These are phyloP conservation scores for Leptosomus discolor DNA, from an alignment of 2,113 vertebrate species.

Conservation along the genomic window DNA sequence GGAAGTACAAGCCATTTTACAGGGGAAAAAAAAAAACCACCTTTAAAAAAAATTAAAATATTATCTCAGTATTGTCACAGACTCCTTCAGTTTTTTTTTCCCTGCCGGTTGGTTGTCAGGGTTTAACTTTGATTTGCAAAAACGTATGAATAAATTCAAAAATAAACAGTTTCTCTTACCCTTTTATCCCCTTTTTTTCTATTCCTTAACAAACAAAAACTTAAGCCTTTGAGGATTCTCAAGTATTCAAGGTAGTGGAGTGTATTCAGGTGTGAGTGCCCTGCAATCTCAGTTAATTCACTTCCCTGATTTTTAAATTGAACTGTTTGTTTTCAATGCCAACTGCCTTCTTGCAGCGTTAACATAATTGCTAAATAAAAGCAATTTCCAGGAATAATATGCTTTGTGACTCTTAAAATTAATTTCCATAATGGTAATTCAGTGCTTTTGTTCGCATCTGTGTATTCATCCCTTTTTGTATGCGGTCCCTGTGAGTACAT, in stretches of 20 bases:
- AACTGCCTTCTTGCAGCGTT: conserved; percentile 40
- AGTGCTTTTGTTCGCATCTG: neutral
- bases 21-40: neutral
- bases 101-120: neutral
- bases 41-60: conserved; percentile 61
- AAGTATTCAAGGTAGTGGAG: neutral
- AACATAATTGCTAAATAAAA: conserved; percentile 65
- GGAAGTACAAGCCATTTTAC: conserved; percentile 83
- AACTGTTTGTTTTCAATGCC: conserved; percentile 50
- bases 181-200: neutral
- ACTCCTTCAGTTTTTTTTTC: conserved; percentile 28
- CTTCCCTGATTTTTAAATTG: neutral
- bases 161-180: neutral
- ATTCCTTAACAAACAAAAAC: neutral
- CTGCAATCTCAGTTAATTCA: conserved; percentile 25
- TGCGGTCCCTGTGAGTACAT: neutral
- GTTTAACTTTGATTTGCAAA: neutral
- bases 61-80: conserved; percentile 59
- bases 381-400: conserved; percentile 61
- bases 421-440: conserved; percentile 1
- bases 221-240: neutral
- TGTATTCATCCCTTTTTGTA: neutral
- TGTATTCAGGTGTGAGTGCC: conserved; percentile 19
- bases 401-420: conserved; percentile 57
- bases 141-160: neutral